These are phyloP conservation scores for Druon quercuslanigerum DNA, from an alignment of 1,140 invertebrate species.

Conservation along the genomic window DNA sequence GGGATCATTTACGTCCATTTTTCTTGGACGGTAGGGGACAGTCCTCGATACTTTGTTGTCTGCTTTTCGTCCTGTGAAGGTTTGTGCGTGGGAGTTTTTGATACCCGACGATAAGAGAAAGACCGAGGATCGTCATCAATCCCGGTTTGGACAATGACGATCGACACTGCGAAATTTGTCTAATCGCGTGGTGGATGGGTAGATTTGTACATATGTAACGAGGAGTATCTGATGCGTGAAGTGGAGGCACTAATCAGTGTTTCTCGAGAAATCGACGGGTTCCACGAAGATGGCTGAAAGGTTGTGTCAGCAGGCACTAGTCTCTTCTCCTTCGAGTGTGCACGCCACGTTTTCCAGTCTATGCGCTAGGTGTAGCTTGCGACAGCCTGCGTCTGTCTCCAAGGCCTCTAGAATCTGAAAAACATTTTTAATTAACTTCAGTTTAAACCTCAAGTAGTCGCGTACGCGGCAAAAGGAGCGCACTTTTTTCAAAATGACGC, in stretches of 20 bases:
- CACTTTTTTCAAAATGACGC: too few species aligned
- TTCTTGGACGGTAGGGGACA: conserved; percentile 15
- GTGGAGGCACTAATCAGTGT: conserved; percentile 74
- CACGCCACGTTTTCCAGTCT: conserved; percentile 93
- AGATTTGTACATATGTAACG: conserved; percentile 69
- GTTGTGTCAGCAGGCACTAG: conserved; percentile 74
- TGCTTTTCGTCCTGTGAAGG: conserved; percentile 2
- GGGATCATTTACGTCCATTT: neutral
- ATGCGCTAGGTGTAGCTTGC: conserved; percentile 91
- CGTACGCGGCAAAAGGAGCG: too few species aligned
- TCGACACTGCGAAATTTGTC: neutral
- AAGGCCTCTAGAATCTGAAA: conserved; percentile 87
- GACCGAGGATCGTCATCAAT: neutral
- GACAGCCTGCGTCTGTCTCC: conserved; percentile 87
- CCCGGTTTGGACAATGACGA: neutral
- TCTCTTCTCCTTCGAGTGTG: conserved; percentile 88
- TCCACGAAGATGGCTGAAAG: conserved; percentile 62
- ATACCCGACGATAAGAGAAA: neutral
- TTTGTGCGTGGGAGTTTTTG: conserved; percentile 1
- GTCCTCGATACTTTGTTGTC: neutral
- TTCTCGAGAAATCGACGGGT: conserved; percentile 68
- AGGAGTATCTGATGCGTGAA: conserved; percentile 55
- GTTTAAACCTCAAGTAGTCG: too few species aligned
- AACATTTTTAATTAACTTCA: too few species aligned
- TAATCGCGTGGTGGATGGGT: conserved; percentile 48